phyloP scores from a whole-genome alignment of 2,888 invertebrate genomes.

The Ormyrus pomaceus region DNA sequence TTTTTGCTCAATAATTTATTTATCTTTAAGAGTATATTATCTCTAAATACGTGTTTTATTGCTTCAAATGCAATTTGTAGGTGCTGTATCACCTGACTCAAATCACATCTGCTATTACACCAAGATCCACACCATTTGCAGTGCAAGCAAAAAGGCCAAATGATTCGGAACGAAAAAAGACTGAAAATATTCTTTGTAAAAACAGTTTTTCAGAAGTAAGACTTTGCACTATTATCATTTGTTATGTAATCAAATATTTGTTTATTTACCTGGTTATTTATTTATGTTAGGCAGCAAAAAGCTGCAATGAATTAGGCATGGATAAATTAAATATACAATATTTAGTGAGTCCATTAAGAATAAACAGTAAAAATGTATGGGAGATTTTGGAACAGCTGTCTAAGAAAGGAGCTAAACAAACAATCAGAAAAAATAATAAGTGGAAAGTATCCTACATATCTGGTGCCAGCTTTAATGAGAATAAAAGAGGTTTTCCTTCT shows the following conservation, averaged over 20 bases:
- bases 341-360: constrained; percentile 59
- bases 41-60: neutral
- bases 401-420: constrained; percentile 58
- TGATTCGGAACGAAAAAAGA: constrained; percentile 57
- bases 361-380: constrained; percentile 61
- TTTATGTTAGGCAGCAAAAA: constrained; percentile 65
- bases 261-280: constrained; percentile 12
- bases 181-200: constrained; percentile 63
- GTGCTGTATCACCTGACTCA: constrained; percentile 73
- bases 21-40: no score
- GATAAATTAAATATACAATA: constrained; percentile 62
- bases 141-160: constrained; percentile 63
- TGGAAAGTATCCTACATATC: constrained; percentile 73
- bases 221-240: neutral
- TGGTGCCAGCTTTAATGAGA: constrained; percentile 68
- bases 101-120: constrained; percentile 68
- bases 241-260: constrained; percentile 7
- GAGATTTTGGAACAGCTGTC: constrained; percentile 63
- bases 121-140: constrained; percentile 65
- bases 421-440: constrained; percentile 61
- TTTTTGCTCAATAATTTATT: neutral
- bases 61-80: constrained; percentile 57
- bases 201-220: constrained; percentile 67
- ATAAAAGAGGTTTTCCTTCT: constrained; percentile 66
- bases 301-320: constrained; percentile 64